A percentile compares a stretch with the other conserved stretches of the same genome.
Evolutionary conservation across 2,888 invertebrate species (phyloP).

Genomic region (Cephus sareptanus): DNA sequence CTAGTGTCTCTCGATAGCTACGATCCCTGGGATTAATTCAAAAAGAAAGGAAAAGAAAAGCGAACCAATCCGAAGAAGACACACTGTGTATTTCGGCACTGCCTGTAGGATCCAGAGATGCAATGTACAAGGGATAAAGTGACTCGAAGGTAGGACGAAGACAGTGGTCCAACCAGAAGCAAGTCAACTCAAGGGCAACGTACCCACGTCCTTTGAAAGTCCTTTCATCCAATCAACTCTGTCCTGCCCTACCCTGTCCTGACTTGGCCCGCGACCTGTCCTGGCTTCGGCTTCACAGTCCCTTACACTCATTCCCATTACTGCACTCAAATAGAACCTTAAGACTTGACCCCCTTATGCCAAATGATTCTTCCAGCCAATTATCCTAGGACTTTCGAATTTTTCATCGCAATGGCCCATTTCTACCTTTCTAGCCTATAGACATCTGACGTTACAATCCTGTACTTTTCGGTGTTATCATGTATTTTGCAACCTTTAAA

Average conservation of each 20-base stretch:
- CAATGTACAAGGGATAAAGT: not conserved
- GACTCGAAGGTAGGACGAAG: not conserved
- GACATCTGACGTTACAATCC: not conserved
- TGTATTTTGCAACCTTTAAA: not conserved
- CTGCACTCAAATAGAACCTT: not conserved
- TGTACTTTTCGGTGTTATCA: not conserved
- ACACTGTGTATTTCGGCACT: not conserved
- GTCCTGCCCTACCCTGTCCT: not conserved
- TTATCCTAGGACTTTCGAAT: not conserved
- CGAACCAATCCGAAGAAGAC: not conserved
- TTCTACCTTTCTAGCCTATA: not conserved
- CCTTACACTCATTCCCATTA: not conserved
- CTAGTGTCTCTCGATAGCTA: not conserved
- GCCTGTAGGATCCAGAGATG: not conserved
- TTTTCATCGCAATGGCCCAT: not conserved
- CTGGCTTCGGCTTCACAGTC: not conserved
- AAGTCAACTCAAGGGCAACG: slow-evolving; percentile 1
- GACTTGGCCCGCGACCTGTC: not conserved
- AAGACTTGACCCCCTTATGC: not conserved
- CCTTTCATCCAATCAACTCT: slow-evolving; percentile 2
- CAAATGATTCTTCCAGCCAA: not conserved
- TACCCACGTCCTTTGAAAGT: slow-evolving; percentile 4
- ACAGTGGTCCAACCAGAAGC: slow-evolving; percentile 4
- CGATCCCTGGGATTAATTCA: not conserved
- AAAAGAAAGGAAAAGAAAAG: not conserved